A percentile compares a stretch with the other conserved stretches of the same genome.
These are phyloP conservation scores for Channallabes apus DNA, from an alignment of 2,797 vertebrate species.

Conservation along the genomic window DNA sequence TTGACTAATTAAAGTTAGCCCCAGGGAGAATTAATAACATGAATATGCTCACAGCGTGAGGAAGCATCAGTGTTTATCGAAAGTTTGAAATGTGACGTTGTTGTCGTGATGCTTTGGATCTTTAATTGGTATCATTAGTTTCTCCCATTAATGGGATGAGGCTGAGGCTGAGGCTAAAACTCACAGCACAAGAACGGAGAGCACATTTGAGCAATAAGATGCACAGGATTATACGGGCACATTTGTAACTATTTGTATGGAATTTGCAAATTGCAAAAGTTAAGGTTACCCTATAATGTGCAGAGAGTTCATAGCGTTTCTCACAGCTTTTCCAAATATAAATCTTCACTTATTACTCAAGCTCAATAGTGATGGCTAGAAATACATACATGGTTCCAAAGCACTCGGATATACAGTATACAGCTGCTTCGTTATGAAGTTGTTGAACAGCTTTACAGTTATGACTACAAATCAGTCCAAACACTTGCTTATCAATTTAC, in stretches of 20 bases:
- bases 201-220: constrained; percentile 21
- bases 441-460: neutral
- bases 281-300: neutral
- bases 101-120: constrained; percentile 45
- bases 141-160: constrained; percentile 27
- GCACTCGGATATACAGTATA: neutral
- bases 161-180: constrained; percentile 12
- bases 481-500: neutral
- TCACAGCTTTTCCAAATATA: too few species aligned
- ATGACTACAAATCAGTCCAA: neutral
- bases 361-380: constrained; percentile 1
- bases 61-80: constrained; percentile 17
- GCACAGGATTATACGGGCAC: neutral
- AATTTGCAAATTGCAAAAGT: neutral
- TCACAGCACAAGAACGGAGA: constrained; percentile 36
- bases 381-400: neutral
- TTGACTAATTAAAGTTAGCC: constrained; percentile 5
- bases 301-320: neutral
- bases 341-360: neutral
- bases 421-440: neutral
- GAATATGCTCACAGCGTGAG: constrained; percentile 18
- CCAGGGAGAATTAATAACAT: neutral
- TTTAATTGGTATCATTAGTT: constrained; percentile 50
- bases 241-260: neutral
- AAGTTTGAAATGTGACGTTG: constrained; percentile 34